Conservation (phyloP, 2,888 invertebrate genomes). For the Apomyelois bistriatella region DNA sequence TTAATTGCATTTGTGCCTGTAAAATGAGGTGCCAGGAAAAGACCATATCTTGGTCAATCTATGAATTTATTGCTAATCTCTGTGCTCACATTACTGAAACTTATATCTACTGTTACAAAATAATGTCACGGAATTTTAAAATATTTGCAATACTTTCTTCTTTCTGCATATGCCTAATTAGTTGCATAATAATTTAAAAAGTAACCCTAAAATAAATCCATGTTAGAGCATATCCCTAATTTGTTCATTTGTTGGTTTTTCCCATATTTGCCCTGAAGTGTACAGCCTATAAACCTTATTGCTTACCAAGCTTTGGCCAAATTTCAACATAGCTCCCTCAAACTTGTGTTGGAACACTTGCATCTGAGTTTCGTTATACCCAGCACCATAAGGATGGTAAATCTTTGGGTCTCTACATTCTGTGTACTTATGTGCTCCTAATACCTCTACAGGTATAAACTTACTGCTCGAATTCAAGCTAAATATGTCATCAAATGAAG, state of each 20-base stretch:
- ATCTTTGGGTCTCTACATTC: slow-evolving; percentile 65
- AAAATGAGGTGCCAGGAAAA: no score
- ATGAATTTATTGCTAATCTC: no score
- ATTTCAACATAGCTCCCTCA: slow-evolving; percentile 75
- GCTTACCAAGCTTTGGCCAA: slow-evolving; percentile 64
- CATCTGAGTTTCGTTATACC: slow-evolving; percentile 70
- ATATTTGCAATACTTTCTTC: no score
- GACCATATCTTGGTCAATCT: no score
- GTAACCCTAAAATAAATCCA: neutral
- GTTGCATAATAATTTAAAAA: no score
- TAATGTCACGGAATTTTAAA: no score
- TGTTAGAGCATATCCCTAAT: slow-evolving; percentile 56
- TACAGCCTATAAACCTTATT: slow-evolving; percentile 72
- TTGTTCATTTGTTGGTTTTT: slow-evolving; percentile 53
- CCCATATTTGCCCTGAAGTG: slow-evolving; percentile 72
- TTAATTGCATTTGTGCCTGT: no score
- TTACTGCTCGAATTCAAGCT: slow-evolving; percentile 47
- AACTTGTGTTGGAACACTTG: slow-evolving; percentile 71
- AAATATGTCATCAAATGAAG: slow-evolving; percentile 63
- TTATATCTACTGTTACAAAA: no score
- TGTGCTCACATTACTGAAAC: no score
- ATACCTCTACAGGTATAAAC: slow-evolving; percentile 50
- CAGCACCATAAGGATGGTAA: slow-evolving; percentile 46
- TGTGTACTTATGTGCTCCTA: slow-evolving; percentile 69
- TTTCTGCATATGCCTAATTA: no score